Percentiles rank a stretch among this genome's conserved stretches.
phyloP scores from a whole-genome alignment of 1,140 invertebrate species.

The Bombus sylvicola region DNA sequence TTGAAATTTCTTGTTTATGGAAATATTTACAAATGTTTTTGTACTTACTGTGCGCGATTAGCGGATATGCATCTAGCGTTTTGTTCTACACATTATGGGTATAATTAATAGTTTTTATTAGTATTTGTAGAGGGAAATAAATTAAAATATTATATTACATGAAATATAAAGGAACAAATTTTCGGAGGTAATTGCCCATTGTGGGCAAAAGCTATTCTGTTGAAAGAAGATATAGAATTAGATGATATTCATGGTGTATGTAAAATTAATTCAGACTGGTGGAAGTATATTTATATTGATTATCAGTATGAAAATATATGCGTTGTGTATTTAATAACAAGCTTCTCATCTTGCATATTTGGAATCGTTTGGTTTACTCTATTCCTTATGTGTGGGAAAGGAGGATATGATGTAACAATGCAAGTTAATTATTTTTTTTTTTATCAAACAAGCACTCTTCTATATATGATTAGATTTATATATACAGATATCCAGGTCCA shows the following conservation, averaged over 20 bases:
- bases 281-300: slow-evolving; percentile 51
- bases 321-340: slow-evolving; percentile 56
- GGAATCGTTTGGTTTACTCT: slow-evolving; percentile 64
- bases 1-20: slow-evolving; percentile 68
- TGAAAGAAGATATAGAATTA: not conserved
- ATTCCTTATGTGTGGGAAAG: slow-evolving; percentile 69
- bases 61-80: slow-evolving; percentile 65
- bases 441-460: not conserved
- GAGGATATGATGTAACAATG: slow-evolving; percentile 63
- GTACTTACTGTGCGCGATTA: slow-evolving; percentile 54
- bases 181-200: slow-evolving; percentile 68
- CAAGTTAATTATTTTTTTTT: slow-evolving; percentile 32
- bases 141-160: slow-evolving; percentile 22
- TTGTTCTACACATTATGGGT: slow-evolving; percentile 73
- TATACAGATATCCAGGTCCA: slow-evolving; percentile 59
- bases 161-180: slow-evolving; percentile 54
- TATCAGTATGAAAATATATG: slow-evolving; percentile 58
- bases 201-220: slow-evolving; percentile 59
- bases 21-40: slow-evolving; percentile 61
- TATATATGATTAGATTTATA: not conserved
- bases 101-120: slow-evolving; percentile 31
- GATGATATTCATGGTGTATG: not conserved
- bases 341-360: slow-evolving; percentile 66
- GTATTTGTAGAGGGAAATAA: slow-evolving; percentile 2
- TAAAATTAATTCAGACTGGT: slow-evolving; percentile 41